Base-by-base conservation (phyloP, 2,888 invertebrate species). In the Drosophila quinaria region DNA sequence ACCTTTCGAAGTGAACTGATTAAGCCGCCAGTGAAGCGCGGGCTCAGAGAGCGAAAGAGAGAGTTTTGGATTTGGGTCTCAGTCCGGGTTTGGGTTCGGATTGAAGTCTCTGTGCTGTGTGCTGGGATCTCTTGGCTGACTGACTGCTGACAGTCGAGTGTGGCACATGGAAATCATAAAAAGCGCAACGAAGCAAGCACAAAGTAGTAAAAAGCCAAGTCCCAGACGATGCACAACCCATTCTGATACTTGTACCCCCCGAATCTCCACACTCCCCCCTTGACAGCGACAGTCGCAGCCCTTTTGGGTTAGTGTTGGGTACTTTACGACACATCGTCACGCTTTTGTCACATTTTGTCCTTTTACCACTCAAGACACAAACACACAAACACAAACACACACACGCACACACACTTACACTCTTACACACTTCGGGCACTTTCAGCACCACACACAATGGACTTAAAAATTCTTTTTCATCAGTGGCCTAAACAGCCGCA, bases 251-350 rank as follows among this genome's bases (percentile, higher is more conserved):
- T 8, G 6, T 25, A 25, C 25, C 0, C 19, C 44, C 8, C 5
- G 4, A 17, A 25, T 25, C 39, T 39, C 54, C 54, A 31, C 6
- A 15, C 4, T 19, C 44, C 10, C 10, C 29, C 13, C n/a, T 47
- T 46, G 44, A 42, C 62, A 37, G 50, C 11, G 64, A 22, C 58
- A 29, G 50, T 46, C 11, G 22, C 73, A 64, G 60, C 70, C 75
- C 65, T 66, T 77, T 78, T 71, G 70, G 71, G 68, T 74, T 70
- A 68, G 81, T 72, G 77, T 84, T 72, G 71, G 78, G 63, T 81
- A 90, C 80, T 90, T 91, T 89, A 89, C 87, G 90, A 91, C 90
- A 90, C 87, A 80, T 89, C 90, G 90, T 91, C 91, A 91, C 89
- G 91, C 87, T 87, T 90, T 91, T 90, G 87, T 90, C 88, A 87